A percentile compares a stretch with the other conserved stretches of the same genome.
phyloP scores from a whole-genome alignment of 2,113 vertebrate species.

The Hyla sarda region DNA sequence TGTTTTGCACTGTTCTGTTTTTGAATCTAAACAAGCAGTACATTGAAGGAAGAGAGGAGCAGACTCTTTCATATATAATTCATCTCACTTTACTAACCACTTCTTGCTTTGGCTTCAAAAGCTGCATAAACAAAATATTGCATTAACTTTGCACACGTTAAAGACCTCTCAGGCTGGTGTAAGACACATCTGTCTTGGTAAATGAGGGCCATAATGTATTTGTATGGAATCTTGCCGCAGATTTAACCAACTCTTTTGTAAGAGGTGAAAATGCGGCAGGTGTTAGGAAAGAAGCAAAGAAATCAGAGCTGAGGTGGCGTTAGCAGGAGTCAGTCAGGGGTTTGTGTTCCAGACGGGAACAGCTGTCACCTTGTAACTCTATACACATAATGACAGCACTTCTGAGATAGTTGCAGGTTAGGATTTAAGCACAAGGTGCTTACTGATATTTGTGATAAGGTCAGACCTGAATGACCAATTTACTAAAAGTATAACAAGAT shows the following conservation, averaged over 20 bases:
- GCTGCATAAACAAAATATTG: no score
- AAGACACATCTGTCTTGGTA: no score
- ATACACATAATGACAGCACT: background rate
- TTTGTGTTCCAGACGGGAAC: background rate
- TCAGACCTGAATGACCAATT: background rate
- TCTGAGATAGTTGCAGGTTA: background rate
- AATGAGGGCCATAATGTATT: background rate
- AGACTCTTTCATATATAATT: no score
- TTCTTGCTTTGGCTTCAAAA: no score
- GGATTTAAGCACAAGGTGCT: background rate
- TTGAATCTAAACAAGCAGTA: no score
- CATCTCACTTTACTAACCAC: no score
- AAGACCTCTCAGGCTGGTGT: no score
- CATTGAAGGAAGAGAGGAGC: no score
- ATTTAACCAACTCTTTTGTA: background rate
- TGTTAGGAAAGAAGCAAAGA: background rate
- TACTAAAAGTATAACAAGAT: background rate
- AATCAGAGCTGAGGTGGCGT: background rate
- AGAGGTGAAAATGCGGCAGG: background rate
- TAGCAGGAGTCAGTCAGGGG: background rate
- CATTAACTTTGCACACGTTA: no score
- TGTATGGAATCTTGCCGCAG: background rate
- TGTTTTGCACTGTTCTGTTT: no score
- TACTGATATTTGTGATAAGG: background rate
- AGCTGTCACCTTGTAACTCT: constrained; percentile 28